Conservation (phyloP, 2,113 vertebrate species). For the Podiceps cristatus region DNA sequence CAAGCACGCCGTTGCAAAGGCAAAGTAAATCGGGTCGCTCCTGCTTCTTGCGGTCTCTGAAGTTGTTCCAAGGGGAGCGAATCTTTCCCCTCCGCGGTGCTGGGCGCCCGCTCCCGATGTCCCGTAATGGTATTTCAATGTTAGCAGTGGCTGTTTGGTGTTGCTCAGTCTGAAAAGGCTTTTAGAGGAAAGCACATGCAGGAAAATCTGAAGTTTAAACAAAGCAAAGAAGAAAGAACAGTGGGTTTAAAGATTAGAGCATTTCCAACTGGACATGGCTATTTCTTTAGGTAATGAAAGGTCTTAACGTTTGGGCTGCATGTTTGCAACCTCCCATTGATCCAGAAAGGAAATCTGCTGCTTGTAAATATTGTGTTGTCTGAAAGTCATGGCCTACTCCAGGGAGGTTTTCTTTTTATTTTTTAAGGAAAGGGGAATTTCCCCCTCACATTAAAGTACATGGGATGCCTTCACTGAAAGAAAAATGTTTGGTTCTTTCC, state of each 20-base stretch:
- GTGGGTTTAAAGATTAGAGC: background rate
- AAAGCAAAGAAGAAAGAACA: background rate
- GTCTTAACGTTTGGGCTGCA: fast-evolving
- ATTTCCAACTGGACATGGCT: fast-evolving
- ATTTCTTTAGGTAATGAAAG: background rate
- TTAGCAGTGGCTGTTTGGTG: background rate
- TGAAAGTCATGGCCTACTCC: background rate
- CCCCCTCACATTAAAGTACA: fast-evolving
- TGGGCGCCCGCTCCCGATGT: fast-evolving
- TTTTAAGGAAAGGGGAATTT: background rate
- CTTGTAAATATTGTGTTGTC: background rate
- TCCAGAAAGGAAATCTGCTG: background rate
- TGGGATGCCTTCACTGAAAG: background rate
- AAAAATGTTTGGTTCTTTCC: background rate
- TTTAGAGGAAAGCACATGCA: fast-evolving
- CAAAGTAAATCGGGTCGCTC: fast-evolving
- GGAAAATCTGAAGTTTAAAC: background rate
- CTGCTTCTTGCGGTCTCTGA: fast-evolving
- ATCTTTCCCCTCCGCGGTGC: fast-evolving
- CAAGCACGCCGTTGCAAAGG: background rate
- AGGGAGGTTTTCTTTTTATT: background rate
- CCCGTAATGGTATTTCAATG: fast-evolving
- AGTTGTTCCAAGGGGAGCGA: no score
- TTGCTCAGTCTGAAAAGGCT: fast-evolving
- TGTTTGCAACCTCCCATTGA: background rate